Evolutionary conservation across 2,888 invertebrate species (phyloP), one percentile per base, ranked within the genome.

Genomic region (Ophioninae sp.): DNA sequence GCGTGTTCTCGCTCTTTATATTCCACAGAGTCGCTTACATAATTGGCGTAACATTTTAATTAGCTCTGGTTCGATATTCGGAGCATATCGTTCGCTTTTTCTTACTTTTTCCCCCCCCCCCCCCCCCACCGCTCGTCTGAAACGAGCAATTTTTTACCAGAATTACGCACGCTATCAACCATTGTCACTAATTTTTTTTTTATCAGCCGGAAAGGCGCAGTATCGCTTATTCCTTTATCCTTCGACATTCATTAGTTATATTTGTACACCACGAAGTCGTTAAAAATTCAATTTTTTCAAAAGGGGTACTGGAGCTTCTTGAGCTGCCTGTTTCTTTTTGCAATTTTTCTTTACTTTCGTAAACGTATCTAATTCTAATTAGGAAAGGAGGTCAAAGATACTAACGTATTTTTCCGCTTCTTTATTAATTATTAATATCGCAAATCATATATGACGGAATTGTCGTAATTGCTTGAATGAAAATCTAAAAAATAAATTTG

Each of bases 31-130:
- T 82, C 72, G 81, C 85, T 84, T 84, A 72, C 84, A 85, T 86
- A 85, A 86, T 85, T 85, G 79, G 83, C 85, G 84, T 81, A 81
- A 84, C 84, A 76, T 83, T 86, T 86, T 86, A 86, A 86, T 86
- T 85, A 81, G 83, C 64, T 17, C 39, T 59, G 69, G 50, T 69
- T 37, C 56, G 73, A 73, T 72, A 69, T 61, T 76, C 44, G 68
- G 13, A 57, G 41, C 50, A 75, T 44, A 80, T 41, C 39, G 76
- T 59, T 30, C 6, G 20, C 6, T 69, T 8, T 37, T 30, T 8
- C 64, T 7, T 5, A 8, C 17, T 30, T 17, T 39, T 76, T 65
- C 10, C 13, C 59, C n/a, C 17, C 7, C 17, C 20, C 23, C 17
- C 20, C 23, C 37, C 23, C 5, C 17, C 17, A 13, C 17, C 50